Percentiles rank a stretch among this genome's conserved stretches.
phyloP scores from a whole-genome alignment of 1,140 invertebrate genomes.

The Agrypnia vestita region DNA sequence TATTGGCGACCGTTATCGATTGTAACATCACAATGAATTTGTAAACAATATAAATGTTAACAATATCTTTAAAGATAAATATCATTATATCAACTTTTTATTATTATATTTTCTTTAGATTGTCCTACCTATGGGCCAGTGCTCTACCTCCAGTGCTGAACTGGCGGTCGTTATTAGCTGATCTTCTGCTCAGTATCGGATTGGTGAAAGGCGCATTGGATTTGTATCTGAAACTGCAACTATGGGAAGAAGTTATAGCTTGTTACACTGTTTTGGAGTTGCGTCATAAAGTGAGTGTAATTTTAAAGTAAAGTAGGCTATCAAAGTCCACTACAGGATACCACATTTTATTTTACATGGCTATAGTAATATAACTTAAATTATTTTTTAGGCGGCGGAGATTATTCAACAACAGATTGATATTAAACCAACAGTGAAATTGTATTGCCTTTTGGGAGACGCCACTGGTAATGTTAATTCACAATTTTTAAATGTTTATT shows the following conservation, averaged over 20 bases:
- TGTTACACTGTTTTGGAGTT: conserved; percentile 91
- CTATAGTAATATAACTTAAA: neutral
- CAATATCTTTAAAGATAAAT: neutral
- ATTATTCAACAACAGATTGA: conserved; percentile 88
- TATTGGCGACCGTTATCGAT: too few relatives aligned
- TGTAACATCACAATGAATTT: too few relatives aligned
- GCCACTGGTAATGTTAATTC: conserved; percentile 69
- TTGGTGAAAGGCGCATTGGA: conserved; percentile 90
- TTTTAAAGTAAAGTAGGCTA: neutral
- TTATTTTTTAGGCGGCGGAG: conserved; percentile 83
- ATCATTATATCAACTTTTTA: neutral
- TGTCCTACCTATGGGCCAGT: conserved; percentile 78
- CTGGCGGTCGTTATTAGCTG: conserved; percentile 83
- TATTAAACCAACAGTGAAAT: conserved; percentile 86
- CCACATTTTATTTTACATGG: too few relatives aligned
- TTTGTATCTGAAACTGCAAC: conserved; percentile 83
- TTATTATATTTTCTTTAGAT: conserved; percentile 60
- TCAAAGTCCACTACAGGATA: neutral
- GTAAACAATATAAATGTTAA: too few relatives aligned
- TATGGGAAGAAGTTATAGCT: conserved; percentile 95
- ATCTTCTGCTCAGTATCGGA: conserved; percentile 86
- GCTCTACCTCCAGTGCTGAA: conserved; percentile 83
- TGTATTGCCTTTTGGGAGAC: conserved; percentile 90
- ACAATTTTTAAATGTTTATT: conserved; percentile 6
- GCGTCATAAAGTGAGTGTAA: conserved; percentile 81